Conservation (phyloP, 2,888 invertebrate genomes). For the Ischnura elegans region DNA sequence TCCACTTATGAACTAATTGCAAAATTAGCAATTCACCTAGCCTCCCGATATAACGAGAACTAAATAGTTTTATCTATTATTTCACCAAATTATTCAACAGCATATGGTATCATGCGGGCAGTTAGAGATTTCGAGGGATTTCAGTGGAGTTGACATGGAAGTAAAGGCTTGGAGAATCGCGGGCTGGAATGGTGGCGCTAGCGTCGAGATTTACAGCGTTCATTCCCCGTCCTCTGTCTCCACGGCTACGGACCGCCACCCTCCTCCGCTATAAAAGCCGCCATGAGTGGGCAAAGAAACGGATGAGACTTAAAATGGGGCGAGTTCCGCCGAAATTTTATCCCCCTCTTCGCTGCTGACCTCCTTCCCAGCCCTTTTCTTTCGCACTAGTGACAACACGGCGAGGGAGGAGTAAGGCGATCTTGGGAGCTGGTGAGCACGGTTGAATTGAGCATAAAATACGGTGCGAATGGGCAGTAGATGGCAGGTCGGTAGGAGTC, state of each 20-base stretch:
- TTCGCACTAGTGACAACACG: background rate
- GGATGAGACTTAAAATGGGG: constrained; percentile 8
- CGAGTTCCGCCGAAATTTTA: background rate
- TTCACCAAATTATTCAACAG: no score
- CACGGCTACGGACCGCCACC: background rate
- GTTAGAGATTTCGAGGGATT: no score
- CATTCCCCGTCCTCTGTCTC: no score
- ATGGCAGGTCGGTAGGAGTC: background rate
- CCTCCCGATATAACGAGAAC: no score
- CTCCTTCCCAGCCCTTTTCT: background rate
- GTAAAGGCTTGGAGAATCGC: background rate
- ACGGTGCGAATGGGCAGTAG: constrained; percentile 29
- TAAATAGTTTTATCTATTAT: no score
- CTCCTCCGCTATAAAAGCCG: background rate
- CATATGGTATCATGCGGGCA: no score
- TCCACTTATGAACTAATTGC: no score
- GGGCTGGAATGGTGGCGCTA: background rate
- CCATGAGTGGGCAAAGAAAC: background rate
- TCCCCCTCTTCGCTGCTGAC: background rate
- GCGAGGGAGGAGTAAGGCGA: constrained; percentile 30
- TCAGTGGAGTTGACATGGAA: background rate
- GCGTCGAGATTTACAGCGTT: background rate
- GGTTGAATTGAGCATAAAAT: constrained; percentile 33
- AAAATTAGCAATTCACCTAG: no score
- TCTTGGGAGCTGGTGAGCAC: background rate